Evolutionary conservation across 2,797 vertebrate species (phyloP), one percentile per base, ranked within the genome.

Genomic region (Scomberomorus guttatus): DNA sequence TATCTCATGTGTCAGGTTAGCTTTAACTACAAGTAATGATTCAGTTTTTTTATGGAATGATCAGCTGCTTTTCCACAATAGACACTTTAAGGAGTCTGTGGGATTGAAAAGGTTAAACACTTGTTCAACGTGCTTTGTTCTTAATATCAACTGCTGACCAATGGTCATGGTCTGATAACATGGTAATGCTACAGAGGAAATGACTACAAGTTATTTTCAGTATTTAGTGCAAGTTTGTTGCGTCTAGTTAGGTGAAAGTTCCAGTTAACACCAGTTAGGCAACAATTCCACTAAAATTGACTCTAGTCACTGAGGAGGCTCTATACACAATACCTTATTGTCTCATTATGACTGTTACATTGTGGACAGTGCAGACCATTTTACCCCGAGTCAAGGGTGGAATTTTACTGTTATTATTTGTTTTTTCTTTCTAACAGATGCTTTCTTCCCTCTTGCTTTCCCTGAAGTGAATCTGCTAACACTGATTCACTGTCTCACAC

Each of bases 401-500:
- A 20, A 75, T 75, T 42, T 32, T 46, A 17, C 14, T 44, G 7
- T n/a, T 50, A 15, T 44, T 44, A 17, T 73, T 51, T 34, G 50
- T 56, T 48, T 15, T 22, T 15, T 50, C n/a, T 82, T 67, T 55
- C 22, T 42, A 56, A n/a, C 77, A 81, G 64, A 87, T 91, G 77
- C 86, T 86, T 80, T 81, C 48, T n/a, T 72, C 66, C 55, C 56
- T 13, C 10, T 71, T 17, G 44, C 20, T n/a, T 14, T 74, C 39
- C 69, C 69, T 67, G 9, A 66, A 27, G 22, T 39, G 18, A 70
- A 32, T 76, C 74, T 4, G 14, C 18, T 46, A 37, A 77, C 25
- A 56, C 73, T 79, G 76, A 92, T 81, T 90, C 88, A 88, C 56
- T 76, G 76, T 64, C 76, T 83, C 82, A n/a, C 48, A 63, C 70